These are phyloP conservation scores for Leuciscus idus DNA, from an alignment of 2,113 vertebrate genomes.

Conservation along the genomic window DNA sequence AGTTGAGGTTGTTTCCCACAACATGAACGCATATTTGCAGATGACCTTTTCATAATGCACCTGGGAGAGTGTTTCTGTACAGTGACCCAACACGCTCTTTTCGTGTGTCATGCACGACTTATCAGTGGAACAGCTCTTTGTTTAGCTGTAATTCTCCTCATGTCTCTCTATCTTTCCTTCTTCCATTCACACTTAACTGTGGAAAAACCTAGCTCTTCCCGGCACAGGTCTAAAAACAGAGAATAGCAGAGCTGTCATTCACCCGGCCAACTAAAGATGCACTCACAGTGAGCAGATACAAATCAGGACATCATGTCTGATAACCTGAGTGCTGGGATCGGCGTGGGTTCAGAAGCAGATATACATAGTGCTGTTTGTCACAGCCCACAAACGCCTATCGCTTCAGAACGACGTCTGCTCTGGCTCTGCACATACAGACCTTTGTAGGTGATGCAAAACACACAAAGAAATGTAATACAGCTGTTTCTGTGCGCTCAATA, in stretches of 20 bases:
- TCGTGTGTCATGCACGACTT: background rate
- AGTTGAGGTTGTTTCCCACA: background rate
- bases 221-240: slow-evolving; percentile 18
- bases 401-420: slow-evolving; percentile 10
- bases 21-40: slow-evolving; percentile 33
- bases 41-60: slow-evolving; percentile 27
- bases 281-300: slow-evolving; percentile 20
- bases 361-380: slow-evolving; percentile 32
- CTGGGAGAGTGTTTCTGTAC: background rate
- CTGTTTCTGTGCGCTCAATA: background rate
- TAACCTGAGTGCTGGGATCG: background rate
- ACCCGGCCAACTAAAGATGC: slow-evolving; percentile 14
- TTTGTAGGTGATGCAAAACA: slow-evolving; percentile 39
- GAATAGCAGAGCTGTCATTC: slow-evolving; percentile 25
- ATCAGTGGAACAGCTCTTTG: background rate
- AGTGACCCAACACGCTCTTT: background rate
- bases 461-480: background rate
- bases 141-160: background rate
- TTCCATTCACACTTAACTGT: background rate
- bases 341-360: slow-evolving; percentile 23
- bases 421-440: background rate
- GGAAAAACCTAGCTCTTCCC: background rate
- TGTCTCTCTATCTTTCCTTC: background rate
- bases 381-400: slow-evolving; percentile 19
- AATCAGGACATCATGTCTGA: slow-evolving; percentile 39